Evolutionary conservation across 2,797 vertebrate species (phyloP).

Genomic region (Hoplostethus atlanticus): DNA sequence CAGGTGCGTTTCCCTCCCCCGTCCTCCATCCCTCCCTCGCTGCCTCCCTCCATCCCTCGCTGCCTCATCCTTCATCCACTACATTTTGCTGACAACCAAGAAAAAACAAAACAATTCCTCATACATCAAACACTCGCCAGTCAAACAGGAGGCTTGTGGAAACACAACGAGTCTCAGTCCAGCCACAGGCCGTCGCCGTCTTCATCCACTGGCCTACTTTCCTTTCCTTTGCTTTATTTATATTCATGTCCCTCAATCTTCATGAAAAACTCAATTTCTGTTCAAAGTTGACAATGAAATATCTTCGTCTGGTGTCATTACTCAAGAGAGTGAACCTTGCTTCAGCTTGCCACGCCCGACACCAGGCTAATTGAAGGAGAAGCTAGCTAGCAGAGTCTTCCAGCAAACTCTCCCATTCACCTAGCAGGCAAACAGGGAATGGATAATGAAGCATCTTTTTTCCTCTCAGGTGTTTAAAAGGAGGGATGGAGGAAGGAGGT

Average conservation of each 20-base stretch:
- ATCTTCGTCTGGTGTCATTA: slow-evolving; percentile 1
- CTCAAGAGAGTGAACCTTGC: slow-evolving; percentile 15
- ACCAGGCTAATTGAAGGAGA: slow-evolving; percentile 10
- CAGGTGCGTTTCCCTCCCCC: slow-evolving; percentile 51
- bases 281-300: slow-evolving; percentile 32
- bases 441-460: slow-evolving; percentile 54
- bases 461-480: slow-evolving; percentile 27
- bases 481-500: slow-evolving; percentile 23
- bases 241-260: slow-evolving; percentile 41
- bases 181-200: slow-evolving; percentile 63
- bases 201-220: slow-evolving; percentile 64
- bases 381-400: background rate
- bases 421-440: slow-evolving; percentile 34
- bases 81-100: slow-evolving; percentile 62
- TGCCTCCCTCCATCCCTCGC: slow-evolving; percentile 31
- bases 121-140: slow-evolving; percentile 65
- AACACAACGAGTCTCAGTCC: slow-evolving; percentile 60
- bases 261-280: slow-evolving; percentile 30
- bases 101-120: slow-evolving; percentile 34
- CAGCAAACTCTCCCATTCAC: slow-evolving; percentile 15
- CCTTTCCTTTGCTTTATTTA: slow-evolving; percentile 53
- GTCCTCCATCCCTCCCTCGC: slow-evolving; percentile 16
- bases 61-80: slow-evolving; percentile 54
- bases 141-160: slow-evolving; percentile 51
- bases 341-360: slow-evolving; percentile 15